Conservation (phyloP, 2,888 invertebrate genomes). For the Drosophila paracracens region DNA sequence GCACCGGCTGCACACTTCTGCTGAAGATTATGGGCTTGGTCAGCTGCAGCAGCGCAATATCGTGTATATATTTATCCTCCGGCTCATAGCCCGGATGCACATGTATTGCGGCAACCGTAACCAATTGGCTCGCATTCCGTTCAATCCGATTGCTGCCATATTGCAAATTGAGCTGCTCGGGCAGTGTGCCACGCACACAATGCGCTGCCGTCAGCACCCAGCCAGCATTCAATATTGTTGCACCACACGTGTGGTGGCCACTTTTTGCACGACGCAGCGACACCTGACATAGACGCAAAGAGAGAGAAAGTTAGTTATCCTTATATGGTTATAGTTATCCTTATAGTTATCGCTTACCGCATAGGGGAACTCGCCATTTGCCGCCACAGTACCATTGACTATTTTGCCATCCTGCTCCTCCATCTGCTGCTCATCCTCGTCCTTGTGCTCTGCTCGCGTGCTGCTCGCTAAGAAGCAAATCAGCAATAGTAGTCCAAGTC, state of each 20-base stretch:
- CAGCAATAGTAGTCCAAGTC: conserved; percentile 8
- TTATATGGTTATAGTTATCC: neutral
- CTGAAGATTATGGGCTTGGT: conserved; percentile 51
- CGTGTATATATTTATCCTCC: conserved; percentile 69
- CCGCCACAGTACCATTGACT: conserved; percentile 80
- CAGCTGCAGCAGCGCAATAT: conserved; percentile 81
- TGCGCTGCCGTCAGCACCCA: conserved; percentile 84
- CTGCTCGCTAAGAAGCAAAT: neutral
- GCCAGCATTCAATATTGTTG: conserved; percentile 74
- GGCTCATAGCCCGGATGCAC: conserved; percentile 78
- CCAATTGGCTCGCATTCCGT: conserved; percentile 68
- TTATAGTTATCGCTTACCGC: conserved; percentile 64
- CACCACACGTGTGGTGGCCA: conserved; percentile 82
- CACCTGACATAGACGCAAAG: conserved; percentile 47
- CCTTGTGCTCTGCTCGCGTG: neutral
- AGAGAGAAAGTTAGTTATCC: neutral
- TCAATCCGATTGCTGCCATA: conserved; percentile 76
- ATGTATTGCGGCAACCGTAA: conserved; percentile 65
- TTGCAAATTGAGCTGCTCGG: conserved; percentile 75
- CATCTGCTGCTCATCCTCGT: conserved; percentile 4
- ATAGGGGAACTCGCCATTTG: conserved; percentile 78
- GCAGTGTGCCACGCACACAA: conserved; percentile 69
- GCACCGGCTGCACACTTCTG: conserved; percentile 69
- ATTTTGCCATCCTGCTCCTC: conserved; percentile 64
- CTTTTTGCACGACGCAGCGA: conserved; percentile 72